phyloP scores from a whole-genome alignment of 1,140 invertebrate species.

The Plectus sambesii region DNA sequence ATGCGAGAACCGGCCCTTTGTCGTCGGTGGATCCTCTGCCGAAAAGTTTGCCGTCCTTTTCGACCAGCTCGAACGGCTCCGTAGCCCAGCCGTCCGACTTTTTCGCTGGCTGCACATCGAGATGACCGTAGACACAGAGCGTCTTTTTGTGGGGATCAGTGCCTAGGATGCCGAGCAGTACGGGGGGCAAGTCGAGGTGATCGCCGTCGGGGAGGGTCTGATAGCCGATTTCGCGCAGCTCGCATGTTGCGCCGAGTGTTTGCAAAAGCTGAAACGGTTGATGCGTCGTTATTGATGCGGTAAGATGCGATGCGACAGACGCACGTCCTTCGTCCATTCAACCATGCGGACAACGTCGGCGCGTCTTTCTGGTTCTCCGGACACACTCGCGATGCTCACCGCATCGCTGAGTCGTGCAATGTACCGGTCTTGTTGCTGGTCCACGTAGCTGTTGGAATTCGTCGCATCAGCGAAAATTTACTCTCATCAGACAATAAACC shows the following conservation, averaged over 20 bases:
- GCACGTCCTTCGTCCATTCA: slow-evolving; percentile 60
- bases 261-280: slow-evolving; percentile 54
- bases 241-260: slow-evolving; percentile 61
- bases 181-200: slow-evolving; percentile 68
- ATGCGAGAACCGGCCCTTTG: slow-evolving; percentile 68
- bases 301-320: slow-evolving; percentile 9
- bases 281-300: slow-evolving; percentile 5
- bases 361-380: slow-evolving; percentile 70
- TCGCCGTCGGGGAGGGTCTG: slow-evolving; percentile 61
- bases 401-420: slow-evolving; percentile 68
- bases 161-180: slow-evolving; percentile 71
- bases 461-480: too few species aligned
- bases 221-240: slow-evolving; percentile 67
- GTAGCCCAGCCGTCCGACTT: slow-evolving; percentile 83
- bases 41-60: slow-evolving; percentile 78
- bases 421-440: slow-evolving; percentile 63
- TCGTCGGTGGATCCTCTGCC: slow-evolving; percentile 86
- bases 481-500: too few species aligned
- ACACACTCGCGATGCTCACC: slow-evolving; percentile 87
- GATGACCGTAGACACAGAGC: slow-evolving; percentile 84
- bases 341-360: slow-evolving; percentile 64
- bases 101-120: slow-evolving; percentile 87
- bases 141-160: slow-evolving; percentile 68
- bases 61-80: slow-evolving; percentile 78
- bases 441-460: slow-evolving; percentile 68